These are phyloP conservation scores for Allacma fusca DNA, from an alignment of 2,888 invertebrate species.

Conservation along the genomic window DNA sequence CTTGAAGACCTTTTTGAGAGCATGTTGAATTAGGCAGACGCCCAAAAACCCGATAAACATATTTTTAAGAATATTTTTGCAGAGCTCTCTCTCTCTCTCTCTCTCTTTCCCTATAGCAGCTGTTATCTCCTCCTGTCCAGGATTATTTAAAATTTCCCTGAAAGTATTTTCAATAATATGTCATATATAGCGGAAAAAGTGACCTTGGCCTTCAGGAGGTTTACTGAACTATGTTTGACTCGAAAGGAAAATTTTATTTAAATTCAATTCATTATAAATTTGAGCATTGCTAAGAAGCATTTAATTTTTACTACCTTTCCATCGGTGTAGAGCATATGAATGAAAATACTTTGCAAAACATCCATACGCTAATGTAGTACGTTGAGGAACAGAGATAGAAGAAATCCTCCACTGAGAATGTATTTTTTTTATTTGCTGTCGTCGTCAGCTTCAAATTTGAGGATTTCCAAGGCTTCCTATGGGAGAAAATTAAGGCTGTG, in stretches of 20 bases:
- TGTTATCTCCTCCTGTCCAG: neutral
- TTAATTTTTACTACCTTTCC: too few relatives aligned
- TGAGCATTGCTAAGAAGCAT: too few relatives aligned
- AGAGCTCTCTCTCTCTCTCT: neutral
- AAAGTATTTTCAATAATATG: neutral
- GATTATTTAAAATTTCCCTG: neutral
- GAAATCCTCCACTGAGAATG: too few relatives aligned
- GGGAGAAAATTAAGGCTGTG: too few relatives aligned
- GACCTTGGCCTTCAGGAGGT: conserved; percentile 8
- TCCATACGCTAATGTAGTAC: too few relatives aligned
- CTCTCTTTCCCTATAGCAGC: neutral
- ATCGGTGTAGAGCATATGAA: too few relatives aligned
- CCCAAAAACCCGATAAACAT: conserved; percentile 40
- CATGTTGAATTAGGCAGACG: conserved; percentile 31
- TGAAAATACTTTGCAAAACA: too few relatives aligned
- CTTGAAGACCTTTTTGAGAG: neutral
- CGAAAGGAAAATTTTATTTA: neutral
- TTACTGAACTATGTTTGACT: conserved; percentile 2
- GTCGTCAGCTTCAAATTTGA: neutral
- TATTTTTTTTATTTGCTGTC: too few relatives aligned
- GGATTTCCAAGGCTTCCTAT: too few relatives aligned
- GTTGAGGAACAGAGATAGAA: too few relatives aligned
- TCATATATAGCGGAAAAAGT: neutral
- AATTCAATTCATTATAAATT: neutral
- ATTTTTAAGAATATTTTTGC: conserved; percentile 7